Percentiles rank a stretch among this genome's conserved stretches.
phyloP scores from a whole-genome alignment of 2,797 vertebrate species.

The Hydrocynus forskahlii region DNA sequence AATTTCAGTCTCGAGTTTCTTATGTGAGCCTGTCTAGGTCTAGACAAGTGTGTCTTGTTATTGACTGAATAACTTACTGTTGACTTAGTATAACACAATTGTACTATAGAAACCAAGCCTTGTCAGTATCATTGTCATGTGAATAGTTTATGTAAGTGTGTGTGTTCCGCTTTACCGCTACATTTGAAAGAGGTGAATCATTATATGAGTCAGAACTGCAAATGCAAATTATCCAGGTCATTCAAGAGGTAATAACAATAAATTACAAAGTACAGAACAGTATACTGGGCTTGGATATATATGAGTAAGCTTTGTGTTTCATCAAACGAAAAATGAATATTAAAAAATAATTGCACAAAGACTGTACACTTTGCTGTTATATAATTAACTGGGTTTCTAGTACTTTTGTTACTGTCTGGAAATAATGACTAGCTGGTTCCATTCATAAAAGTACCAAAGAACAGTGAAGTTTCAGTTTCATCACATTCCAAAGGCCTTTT shows the following conservation, averaged over 20 bases:
- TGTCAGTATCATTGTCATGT: constrained; percentile 25
- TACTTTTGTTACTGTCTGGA: no score
- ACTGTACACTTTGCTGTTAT: not conserved
- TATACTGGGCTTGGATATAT: no score
- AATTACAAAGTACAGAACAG: not conserved
- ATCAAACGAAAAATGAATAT: not conserved
- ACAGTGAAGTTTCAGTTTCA: no score
- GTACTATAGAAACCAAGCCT: constrained; percentile 18
- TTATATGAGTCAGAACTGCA: not conserved
- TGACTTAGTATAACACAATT: constrained; percentile 32
- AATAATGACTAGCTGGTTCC: no score
- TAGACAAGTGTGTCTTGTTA: constrained; percentile 44
- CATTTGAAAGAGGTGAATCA: constrained; percentile 8
- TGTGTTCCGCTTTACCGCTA: not conserved
- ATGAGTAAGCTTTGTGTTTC: not conserved
- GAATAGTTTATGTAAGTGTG: constrained; percentile 10
- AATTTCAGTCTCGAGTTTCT: constrained; percentile 29
- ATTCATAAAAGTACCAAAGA: no score
- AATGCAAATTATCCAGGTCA: constrained; percentile 1
- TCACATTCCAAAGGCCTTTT: not conserved
- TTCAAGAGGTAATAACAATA: not conserved
- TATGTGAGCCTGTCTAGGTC: constrained; percentile 37
- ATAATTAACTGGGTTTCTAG: not conserved
- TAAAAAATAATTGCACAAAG: not conserved
- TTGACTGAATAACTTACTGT: constrained; percentile 42